Base-by-base conservation (phyloP, 2,113 vertebrate genomes). In the Myiagra hebetior region DNA sequence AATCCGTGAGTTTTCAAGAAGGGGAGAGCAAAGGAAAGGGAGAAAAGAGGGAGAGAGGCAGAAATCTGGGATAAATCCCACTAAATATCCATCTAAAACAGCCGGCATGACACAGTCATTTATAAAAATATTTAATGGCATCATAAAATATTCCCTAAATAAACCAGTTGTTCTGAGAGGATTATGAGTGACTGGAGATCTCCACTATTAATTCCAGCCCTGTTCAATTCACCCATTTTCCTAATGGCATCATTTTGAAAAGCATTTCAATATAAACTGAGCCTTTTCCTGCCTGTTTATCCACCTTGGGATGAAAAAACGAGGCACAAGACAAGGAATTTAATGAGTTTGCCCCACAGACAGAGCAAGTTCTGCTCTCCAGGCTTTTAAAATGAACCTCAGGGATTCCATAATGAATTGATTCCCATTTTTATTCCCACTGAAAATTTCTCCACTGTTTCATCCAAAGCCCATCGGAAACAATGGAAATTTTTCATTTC, bases 401-500 rank as follows among this genome's bases (percentile, higher is more conserved):
- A 13, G 94, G 87, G 91, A 46, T 73, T 68, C 65, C 0, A 0
- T 47, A 85, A 92, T 73, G 81, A 93, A 65, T 79, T 62, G 15
- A 78, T 95, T 95, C 91, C 93, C 81, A 76, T 42, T 95, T 94
- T 86, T 0, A 74, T 42, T 60, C 64, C 93, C 72, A 33, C 4
- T 2, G 64, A 89, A 94, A 85, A 9, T 75, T 93, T 60, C 75
- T 69, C 41, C 37, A 52, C 30, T 15, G 19, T 67, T 95, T 74
- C 69, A 63, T 64, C 52, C 95, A 55, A 82, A 94, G 19, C 47
- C 67, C 35, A 31, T 41, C 1, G 1, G 79, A 80, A 85, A 83
- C 16, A 80, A 83, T 67, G 60, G 91, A 57, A 91, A 92, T 65
- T 59, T 84, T 89, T 85, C 52, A 92, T 95, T 89, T 82, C 67